phyloP scores from a whole-genome alignment of 2,888 invertebrate genomes.

The Ectobius pallidus region DNA sequence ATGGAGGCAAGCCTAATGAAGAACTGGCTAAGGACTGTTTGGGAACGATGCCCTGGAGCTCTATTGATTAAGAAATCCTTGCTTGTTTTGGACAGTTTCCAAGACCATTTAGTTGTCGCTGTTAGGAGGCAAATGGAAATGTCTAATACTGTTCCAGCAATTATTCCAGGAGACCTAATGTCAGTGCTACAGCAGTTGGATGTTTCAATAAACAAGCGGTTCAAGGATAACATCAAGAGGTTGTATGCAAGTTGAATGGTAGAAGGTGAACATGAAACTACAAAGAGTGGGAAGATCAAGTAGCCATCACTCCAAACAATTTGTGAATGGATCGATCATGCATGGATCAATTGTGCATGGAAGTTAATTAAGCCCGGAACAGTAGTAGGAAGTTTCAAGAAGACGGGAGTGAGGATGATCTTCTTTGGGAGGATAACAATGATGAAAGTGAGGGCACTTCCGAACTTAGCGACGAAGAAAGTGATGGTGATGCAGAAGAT shows the following conservation, averaged over 20 bases:
- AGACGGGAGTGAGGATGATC: neutral
- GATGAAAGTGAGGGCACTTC: neutral
- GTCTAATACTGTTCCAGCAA: neutral
- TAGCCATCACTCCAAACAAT: neutral
- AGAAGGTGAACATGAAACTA: neutral
- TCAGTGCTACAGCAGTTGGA: neutral
- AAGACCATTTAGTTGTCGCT: neutral
- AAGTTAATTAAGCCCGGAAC: too few species aligned
- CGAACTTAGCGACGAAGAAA: too few species aligned
- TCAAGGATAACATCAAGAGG: neutral
- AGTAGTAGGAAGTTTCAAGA: neutral
- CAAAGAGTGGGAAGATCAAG: neutral
- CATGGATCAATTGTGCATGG: too few species aligned
- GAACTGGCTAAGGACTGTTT: constrained; percentile 46
- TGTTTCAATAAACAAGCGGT: neutral
- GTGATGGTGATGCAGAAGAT: too few species aligned
- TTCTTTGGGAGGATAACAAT: too few species aligned
- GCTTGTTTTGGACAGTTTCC: neutral
- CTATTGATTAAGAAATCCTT: constrained; percentile 48
- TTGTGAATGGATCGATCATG: neutral
- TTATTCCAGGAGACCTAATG: neutral
- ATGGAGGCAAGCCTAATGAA: constrained; percentile 47
- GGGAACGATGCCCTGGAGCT: constrained; percentile 47
- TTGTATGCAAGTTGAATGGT: neutral
- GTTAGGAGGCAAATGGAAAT: neutral